Evolutionary conservation across 1,140 invertebrate species (phyloP), one percentile per base, ranked within the genome.

Genomic region (Trissolcus basalis): DNA sequence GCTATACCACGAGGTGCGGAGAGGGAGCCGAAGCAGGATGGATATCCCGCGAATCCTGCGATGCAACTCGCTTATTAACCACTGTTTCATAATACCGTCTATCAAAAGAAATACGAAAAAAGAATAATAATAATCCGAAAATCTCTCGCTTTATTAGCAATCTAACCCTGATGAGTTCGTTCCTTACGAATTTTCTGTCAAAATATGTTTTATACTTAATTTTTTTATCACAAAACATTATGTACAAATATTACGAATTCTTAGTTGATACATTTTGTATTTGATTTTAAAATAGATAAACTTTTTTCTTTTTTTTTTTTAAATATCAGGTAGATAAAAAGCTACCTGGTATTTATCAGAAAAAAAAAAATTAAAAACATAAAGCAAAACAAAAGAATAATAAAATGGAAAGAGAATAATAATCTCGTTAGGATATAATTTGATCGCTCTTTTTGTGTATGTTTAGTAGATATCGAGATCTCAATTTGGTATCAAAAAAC

Each of bases 51-150:
- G 79, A 78, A 86, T 85, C 78, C 77, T 75, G 80, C 82, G 68
- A 78, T 81, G 76, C 78, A 83, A 83, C 83, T 79, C 79, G 81
- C 78, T 85, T 80, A 84, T 86, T 85, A 85, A 82, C 45, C 36
- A 56, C 60, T 73, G 84, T 86, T 85, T 85, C 82, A 80, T 86
- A 86, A 86, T 80, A 50, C 50, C 45, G 39, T 53, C 76, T 39
- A 59, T 47, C 55, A 58, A 27, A 56, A 53, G 50, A 74, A 36
- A 43, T 53, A 76, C 69, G 78, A 82, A 81, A 82, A 80, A 79
- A n/a, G n/a, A n/a, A n/a, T n/a, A n/a, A 75, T 27, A 69, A 48
- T 60, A 72, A 53, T 67, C 49, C 41, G 36, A 49, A 14, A 54
- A 58, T 69, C 55, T 67, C 36, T 48, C 51, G 27, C 19, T 27